Percentiles rank a stretch among this genome's conserved stretches.
These are phyloP conservation scores for Atherix ibis DNA, from an alignment of 2,888 invertebrate genomes.

Conservation along the genomic window DNA sequence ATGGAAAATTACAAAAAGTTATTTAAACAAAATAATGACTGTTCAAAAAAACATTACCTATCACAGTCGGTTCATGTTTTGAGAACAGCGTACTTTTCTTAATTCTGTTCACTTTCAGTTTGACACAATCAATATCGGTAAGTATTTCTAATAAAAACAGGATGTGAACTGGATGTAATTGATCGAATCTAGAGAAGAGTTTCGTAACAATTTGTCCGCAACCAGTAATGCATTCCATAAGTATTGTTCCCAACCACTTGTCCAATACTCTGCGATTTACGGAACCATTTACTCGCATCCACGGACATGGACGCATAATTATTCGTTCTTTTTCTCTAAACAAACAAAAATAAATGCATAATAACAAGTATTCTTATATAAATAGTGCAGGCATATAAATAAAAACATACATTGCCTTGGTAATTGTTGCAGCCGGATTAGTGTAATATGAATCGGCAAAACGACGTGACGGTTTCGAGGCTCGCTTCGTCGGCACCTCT, in stretches of 20 bases:
- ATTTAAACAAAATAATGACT: too few species aligned
- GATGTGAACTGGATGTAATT: constrained; percentile 43
- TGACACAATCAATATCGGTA: constrained; percentile 38
- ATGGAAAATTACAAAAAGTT: constrained; percentile 7
- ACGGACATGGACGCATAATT: constrained; percentile 38
- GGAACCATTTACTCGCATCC: constrained; percentile 59
- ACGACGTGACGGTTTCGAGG: too few species aligned
- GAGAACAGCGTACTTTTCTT: constrained; percentile 34
- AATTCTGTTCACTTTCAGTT: constrained; percentile 26
- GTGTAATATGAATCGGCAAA: neutral
- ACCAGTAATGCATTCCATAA: constrained; percentile 46
- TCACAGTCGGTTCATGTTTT: constrained; percentile 22
- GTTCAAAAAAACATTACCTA: too few species aligned
- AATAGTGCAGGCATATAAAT: too few species aligned
- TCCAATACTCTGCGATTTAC: constrained; percentile 51
- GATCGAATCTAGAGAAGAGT: constrained; percentile 44
- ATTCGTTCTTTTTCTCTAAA: constrained; percentile 18
- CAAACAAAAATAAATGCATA: neutral
- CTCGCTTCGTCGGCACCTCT: too few species aligned
- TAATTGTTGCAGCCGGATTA: neutral
- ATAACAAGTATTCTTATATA: too few species aligned
- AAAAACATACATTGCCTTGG: too few species aligned
- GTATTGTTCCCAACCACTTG: constrained; percentile 48
- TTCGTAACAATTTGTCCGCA: constrained; percentile 40
- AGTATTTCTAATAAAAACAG: constrained; percentile 36